phyloP scores from a whole-genome alignment of 2,888 invertebrate species.

The Microctonus aethiopoides region DNA sequence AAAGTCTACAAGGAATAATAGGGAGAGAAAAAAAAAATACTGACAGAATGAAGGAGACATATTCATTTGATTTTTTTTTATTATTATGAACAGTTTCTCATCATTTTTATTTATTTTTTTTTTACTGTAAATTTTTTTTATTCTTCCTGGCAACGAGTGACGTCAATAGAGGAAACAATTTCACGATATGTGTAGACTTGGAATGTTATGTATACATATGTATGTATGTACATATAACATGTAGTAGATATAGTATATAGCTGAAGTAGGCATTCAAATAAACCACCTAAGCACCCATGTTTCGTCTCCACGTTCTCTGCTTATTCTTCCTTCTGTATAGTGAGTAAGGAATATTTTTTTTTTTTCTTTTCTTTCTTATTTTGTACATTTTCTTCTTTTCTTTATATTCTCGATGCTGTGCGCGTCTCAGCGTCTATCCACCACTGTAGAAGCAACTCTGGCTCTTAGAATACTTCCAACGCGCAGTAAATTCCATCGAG shows the following conservation, averaged over 20 bases:
- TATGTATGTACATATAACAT: background rate
- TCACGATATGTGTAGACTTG: background rate
- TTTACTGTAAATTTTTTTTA: background rate
- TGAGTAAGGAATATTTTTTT: conserved; percentile 30
- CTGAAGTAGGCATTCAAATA: conserved; percentile 61
- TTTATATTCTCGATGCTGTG: conserved; percentile 10
- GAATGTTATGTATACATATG: background rate
- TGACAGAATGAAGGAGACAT: background rate
- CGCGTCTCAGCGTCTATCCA: conserved; percentile 49
- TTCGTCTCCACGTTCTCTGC: background rate
- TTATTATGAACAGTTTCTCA: background rate
- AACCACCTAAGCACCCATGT: conserved; percentile 55
- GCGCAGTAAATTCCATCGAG: conserved; percentile 60
- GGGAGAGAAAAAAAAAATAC: too few species aligned
- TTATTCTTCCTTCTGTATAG: background rate
- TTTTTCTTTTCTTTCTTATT: background rate
- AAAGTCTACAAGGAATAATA: background rate
- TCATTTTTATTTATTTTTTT: background rate
- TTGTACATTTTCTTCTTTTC: conserved; percentile 3
- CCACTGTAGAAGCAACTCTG: conserved; percentile 58
- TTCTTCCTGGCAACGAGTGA: conserved; percentile 6
- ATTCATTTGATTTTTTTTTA: background rate
- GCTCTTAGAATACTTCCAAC: conserved; percentile 60
- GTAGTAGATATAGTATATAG: conserved; percentile 20
- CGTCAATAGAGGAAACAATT: conserved; percentile 3